Conservation (phyloP, 2,888 invertebrate species). For the Drosophila leonis region DNA sequence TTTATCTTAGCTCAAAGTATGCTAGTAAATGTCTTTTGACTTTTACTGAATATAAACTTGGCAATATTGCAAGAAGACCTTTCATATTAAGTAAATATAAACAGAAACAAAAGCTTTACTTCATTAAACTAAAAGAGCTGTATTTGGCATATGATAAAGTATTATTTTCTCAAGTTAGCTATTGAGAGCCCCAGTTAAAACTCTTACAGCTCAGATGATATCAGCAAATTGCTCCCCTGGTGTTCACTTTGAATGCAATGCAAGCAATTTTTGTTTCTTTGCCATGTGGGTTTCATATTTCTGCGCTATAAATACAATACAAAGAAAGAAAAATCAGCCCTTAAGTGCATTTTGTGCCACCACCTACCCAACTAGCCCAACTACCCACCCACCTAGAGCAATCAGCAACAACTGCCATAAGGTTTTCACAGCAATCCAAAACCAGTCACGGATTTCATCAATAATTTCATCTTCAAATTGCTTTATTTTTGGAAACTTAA, state of each 20-base stretch:
- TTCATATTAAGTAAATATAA: neutral
- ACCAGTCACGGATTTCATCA: constrained; percentile 41
- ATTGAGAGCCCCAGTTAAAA: neutral
- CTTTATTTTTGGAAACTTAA: constrained; percentile 40
- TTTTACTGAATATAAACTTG: neutral
- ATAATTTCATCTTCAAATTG: constrained; percentile 45
- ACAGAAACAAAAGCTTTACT: too few relatives aligned
- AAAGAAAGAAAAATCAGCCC: constrained; percentile 38
- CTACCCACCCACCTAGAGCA: constrained; percentile 5
- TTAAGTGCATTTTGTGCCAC: constrained; percentile 41
- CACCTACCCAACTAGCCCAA: constrained; percentile 14
- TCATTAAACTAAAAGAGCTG: neutral
- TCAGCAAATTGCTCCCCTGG: neutral
- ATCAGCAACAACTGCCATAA: constrained; percentile 1
- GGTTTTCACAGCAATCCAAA: constrained; percentile 40
- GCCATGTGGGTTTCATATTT: constrained; percentile 25
- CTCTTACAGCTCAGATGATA: constrained; percentile 4
- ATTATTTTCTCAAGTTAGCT: neutral
- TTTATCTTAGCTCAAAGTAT: neutral
- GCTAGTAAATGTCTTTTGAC: neutral
- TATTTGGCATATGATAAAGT: neutral
- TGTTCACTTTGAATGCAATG: neutral
- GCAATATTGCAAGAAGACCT: neutral
- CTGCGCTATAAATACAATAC: constrained; percentile 12
- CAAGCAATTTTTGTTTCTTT: constrained; percentile 7